Conservation (phyloP, 2,888 invertebrate genomes). For the Agriopis marginaria region DNA sequence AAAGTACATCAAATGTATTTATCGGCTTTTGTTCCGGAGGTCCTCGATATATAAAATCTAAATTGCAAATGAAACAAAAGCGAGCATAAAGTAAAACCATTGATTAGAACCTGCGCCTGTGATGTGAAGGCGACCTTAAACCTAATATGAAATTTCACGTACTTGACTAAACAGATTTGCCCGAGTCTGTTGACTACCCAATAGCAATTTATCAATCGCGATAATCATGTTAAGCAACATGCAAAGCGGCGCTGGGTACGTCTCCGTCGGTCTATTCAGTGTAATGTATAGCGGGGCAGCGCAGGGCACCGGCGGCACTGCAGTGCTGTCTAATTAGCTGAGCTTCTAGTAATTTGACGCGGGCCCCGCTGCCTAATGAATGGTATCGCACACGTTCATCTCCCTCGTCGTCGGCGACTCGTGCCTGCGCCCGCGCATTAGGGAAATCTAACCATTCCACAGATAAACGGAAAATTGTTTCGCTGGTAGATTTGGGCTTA, state of each 20-base stretch:
- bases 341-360: conserved; percentile 82
- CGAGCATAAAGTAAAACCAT: no score
- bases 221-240: conserved; percentile 47
- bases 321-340: conserved; percentile 79
- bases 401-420: conserved; percentile 66
- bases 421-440: conserved; percentile 66
- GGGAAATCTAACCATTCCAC: conserved; percentile 66
- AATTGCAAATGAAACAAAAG: no score
- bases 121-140: background rate
- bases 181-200: conserved; percentile 31
- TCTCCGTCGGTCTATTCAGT: conserved; percentile 20
- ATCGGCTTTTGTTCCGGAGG: no score
- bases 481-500: conserved; percentile 46
- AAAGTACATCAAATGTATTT: no score
- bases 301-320: conserved; percentile 47
- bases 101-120: no score
- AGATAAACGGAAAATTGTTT: conserved; percentile 70
- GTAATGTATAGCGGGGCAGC: conserved; percentile 38
- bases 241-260: conserved; percentile 40
- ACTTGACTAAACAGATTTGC: conserved; percentile 24
- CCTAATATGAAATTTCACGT: conserved; percentile 18
- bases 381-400: conserved; percentile 85
- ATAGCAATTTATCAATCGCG: conserved; percentile 44
- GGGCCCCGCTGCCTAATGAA: conserved; percentile 80
- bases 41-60: no score